phyloP scores from a whole-genome alignment of 1,140 invertebrate genomes.

The Zaprionus vittiger region DNA sequence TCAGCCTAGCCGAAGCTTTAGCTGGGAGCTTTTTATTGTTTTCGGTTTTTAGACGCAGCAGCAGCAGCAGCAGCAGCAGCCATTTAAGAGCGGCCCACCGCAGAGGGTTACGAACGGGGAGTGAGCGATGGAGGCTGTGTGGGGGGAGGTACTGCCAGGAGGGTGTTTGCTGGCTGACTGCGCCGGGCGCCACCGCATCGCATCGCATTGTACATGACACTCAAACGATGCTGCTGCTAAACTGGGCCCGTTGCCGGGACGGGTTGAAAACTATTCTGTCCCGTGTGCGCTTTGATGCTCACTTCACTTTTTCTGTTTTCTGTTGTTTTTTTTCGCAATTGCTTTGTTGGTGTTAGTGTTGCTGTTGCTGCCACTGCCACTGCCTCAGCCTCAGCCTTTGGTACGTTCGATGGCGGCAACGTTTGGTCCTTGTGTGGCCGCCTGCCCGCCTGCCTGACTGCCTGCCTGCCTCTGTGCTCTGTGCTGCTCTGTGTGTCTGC shows the following conservation, averaged over 20 bases:
- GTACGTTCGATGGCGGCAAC: slow-evolving; percentile 74
- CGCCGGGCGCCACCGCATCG: slow-evolving; percentile 33
- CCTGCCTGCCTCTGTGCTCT: slow-evolving; percentile 8
- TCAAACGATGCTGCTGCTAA: slow-evolving; percentile 48
- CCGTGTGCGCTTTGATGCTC: slow-evolving; percentile 80
- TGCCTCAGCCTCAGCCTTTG: slow-evolving; percentile 18
- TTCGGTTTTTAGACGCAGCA: slow-evolving; percentile 76
- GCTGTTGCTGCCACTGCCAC: slow-evolving; percentile 28
- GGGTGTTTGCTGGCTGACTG: slow-evolving; percentile 22
- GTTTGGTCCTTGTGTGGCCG: slow-evolving; percentile 71
- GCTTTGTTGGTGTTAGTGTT: slow-evolving; percentile 56
- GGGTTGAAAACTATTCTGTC: slow-evolving; percentile 79
- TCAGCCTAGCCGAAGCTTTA: slow-evolving; percentile 12
- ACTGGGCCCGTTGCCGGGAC: slow-evolving; percentile 54
- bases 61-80: slow-evolving; percentile 61
- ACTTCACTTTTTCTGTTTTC: slow-evolving; percentile 64
- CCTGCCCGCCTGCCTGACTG: background rate
- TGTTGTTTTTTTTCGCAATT: slow-evolving; percentile 62
- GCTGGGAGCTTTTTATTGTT: slow-evolving; percentile 77
- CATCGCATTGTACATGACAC: slow-evolving; percentile 58
- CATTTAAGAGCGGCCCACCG: slow-evolving; percentile 56
- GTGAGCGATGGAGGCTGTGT: slow-evolving; percentile 20
- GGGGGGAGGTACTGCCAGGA: slow-evolving; percentile 27
- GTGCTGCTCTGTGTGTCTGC: slow-evolving; percentile 36
- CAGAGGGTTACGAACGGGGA: slow-evolving; percentile 17